These are phyloP conservation scores for Montifringilla adamsi DNA, from an alignment of 2,113 vertebrate genomes.

Conservation along the genomic window DNA sequence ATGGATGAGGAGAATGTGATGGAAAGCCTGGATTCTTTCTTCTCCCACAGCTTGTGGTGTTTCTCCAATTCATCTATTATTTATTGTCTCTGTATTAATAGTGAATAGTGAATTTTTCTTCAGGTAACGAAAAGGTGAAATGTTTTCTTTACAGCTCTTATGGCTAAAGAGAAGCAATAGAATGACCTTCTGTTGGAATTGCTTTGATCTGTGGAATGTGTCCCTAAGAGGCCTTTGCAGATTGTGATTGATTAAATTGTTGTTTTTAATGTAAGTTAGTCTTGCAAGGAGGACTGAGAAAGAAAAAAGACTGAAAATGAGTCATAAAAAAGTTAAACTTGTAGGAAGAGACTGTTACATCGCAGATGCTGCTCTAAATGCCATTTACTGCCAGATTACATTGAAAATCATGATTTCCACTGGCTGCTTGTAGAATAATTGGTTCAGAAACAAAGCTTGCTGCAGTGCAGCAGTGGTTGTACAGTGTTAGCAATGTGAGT, in stretches of 20 bases:
- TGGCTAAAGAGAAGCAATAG: not conserved
- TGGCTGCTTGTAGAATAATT: not conserved
- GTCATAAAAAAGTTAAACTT: not conserved
- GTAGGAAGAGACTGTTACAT: not conserved
- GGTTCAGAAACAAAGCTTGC: not conserved
- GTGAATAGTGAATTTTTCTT: not conserved
- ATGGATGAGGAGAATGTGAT: not conserved
- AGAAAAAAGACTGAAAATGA: not conserved
- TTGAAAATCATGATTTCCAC: not conserved
- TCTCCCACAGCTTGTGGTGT: not conserved
- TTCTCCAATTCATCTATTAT: not conserved
- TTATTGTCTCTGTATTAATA: not conserved
- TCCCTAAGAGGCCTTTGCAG: not conserved
- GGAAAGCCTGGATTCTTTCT: not conserved
- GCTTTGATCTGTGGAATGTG: conserved; percentile 39
- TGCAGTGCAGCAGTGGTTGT: not conserved
- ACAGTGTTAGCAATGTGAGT: not conserved
- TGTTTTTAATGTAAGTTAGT: not conserved
- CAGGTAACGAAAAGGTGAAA: not conserved
- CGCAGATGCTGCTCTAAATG: not conserved
- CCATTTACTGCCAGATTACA: not conserved
- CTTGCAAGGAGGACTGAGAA: not conserved
- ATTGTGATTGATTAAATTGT: not conserved
- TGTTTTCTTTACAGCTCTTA: not conserved
- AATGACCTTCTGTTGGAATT: not conserved